A percentile compares a stretch with the other conserved stretches of the same genome.
phyloP scores from a whole-genome alignment of 2,888 invertebrate species.

The Cosmia pyralina region DNA sequence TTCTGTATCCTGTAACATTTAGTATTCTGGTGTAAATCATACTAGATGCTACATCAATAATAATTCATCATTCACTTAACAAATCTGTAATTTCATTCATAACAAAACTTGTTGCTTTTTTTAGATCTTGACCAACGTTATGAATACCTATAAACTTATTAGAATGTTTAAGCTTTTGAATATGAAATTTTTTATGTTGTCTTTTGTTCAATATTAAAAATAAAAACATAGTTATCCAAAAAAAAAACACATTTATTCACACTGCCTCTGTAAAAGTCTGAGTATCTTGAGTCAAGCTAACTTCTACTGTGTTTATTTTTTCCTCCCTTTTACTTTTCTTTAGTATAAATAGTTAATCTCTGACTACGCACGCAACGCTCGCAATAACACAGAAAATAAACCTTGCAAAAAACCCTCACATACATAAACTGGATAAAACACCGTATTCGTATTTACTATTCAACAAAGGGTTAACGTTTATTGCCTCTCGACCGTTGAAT shows the following conservation, averaged over 20 bases:
- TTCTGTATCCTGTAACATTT: neutral
- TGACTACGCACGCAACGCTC: slow-evolving; percentile 41
- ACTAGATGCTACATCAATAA: neutral
- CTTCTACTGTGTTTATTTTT: slow-evolving; percentile 19
- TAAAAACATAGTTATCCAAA: too few relatives aligned
- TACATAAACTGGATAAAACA: slow-evolving; percentile 56
- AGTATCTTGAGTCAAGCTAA: slow-evolving; percentile 6
- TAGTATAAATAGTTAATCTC: slow-evolving; percentile 53
- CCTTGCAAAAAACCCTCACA: slow-evolving; percentile 45
- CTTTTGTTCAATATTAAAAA: neutral
- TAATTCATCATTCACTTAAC: neutral
- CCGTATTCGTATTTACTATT: slow-evolving; percentile 64
- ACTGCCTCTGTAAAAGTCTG: neutral
- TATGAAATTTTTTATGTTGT: neutral
- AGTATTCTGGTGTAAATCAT: neutral
- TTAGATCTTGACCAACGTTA: neutral
- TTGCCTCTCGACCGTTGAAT: slow-evolving; percentile 61
- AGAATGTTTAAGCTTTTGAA: neutral
- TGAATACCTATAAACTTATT: neutral
- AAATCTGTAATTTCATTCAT: neutral
- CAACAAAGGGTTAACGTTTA: slow-evolving; percentile 69
- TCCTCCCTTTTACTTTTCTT: slow-evolving; percentile 18
- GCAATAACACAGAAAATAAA: slow-evolving; percentile 54
- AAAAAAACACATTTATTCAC: neutral
- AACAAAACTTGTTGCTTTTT: neutral